Evolutionary conservation across 2,113 vertebrate species (phyloP), one percentile per base, ranked within the genome.

Genomic region (Geococcyx californianus): DNA sequence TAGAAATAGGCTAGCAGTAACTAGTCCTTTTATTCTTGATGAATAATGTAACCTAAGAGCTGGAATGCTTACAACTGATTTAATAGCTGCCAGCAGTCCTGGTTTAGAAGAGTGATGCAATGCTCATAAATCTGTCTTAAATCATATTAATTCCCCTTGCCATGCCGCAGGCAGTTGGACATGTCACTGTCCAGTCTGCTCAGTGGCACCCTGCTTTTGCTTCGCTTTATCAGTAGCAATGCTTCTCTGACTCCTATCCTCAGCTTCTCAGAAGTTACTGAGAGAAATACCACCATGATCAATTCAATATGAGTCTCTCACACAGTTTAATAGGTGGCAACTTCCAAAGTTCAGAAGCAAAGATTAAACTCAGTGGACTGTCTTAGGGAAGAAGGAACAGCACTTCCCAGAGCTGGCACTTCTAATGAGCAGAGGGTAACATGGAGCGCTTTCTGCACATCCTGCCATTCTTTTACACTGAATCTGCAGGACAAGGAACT

Each of bases 31-130:
- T 95, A 87, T 59, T 84, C 56, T 76, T 63, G 92, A 93, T 51
- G 55, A 96, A 95, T 84, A 97, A 88, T 36, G 28, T n/a, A 82
- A 95, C 19, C 67, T 93, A 85, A 66, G 95, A 96, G 58, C 85
- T 89, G 72, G 60, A 88, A 76, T 91, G 78, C 67, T 87, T 36
- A 82, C 75, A 93, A 68, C 40, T 83, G 91, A 85, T 85, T 93
- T 85, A 91, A 91, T 26, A 85, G 81, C 70, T 96, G 89, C 84
- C 84, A 93, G 66, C 66, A 64, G 62, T 74, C 49, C n/a, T 29
- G 56, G 58, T 69, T 89, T 45, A 72, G 76, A 95, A 80, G 56
- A 70, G 58, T 84, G 84, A 87, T 85, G 76, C 76, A 92, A 87
- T 55, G 62, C 81, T 84, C 75, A 40, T 72, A 91, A 89, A 94